These are phyloP conservation scores for Tenthredo scrophulariae DNA, from an alignment of 2,888 invertebrate species.

Conservation along the genomic window DNA sequence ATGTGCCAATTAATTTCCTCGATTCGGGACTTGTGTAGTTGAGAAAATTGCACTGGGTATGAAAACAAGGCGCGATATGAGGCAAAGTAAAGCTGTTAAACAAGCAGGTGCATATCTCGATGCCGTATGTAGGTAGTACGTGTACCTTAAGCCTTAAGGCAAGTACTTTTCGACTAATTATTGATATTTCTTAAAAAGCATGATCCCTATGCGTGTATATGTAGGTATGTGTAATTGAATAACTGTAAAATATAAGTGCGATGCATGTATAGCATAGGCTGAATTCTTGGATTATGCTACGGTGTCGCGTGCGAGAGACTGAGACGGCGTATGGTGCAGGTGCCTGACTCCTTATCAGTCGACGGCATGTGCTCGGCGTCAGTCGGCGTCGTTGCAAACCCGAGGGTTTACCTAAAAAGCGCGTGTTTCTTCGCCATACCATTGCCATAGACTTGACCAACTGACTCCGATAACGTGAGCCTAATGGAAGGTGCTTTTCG, in stretches of 20 bases:
- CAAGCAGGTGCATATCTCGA: constrained; percentile 9
- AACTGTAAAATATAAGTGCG: neutral
- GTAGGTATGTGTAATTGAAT: constrained; percentile 2
- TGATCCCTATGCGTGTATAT: neutral
- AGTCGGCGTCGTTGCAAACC: neutral
- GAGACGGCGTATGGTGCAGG: constrained; percentile 31
- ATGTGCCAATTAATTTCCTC: constrained; percentile 33
- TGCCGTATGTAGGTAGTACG: neutral
- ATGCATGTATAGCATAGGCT: neutral
- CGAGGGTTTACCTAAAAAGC: constrained; percentile 47
- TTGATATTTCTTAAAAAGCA: constrained; percentile 67
- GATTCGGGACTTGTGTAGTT: neutral
- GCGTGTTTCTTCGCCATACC: constrained; percentile 33
- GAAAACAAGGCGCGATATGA: constrained; percentile 11
- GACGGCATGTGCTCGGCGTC: constrained; percentile 46
- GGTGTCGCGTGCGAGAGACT: constrained; percentile 38
- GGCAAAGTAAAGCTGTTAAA: constrained; percentile 7
- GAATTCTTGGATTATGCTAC: neutral
- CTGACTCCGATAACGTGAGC: constrained; percentile 45
- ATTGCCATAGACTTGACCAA: constrained; percentile 31
- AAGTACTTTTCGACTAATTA: constrained; percentile 68
- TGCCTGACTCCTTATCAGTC: constrained; percentile 47
- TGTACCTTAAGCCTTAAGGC: constrained; percentile 13
- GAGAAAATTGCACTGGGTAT: neutral
- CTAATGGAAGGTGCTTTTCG: constrained; percentile 29